phyloP scores from a whole-genome alignment of 2,113 vertebrate genomes.

The Chloropsis cyanopogon region DNA sequence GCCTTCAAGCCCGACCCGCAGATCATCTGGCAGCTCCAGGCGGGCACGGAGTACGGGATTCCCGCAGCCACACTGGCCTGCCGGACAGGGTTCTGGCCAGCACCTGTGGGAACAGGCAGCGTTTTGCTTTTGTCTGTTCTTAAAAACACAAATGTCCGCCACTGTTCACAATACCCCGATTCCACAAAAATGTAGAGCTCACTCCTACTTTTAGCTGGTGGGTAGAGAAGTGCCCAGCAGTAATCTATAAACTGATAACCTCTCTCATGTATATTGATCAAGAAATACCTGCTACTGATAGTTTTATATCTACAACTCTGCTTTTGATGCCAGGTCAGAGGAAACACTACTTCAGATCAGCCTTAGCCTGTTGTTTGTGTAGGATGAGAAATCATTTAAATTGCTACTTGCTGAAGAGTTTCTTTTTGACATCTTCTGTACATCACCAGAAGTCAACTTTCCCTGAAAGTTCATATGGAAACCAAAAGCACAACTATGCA shows the following conservation, averaged over 20 bases:
- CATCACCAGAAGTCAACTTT: neutral
- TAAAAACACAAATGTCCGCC: accelerated
- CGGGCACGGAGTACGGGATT: constrained; percentile 85
- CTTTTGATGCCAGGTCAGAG: neutral
- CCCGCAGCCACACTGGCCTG: constrained; percentile 87
- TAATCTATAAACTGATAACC: neutral
- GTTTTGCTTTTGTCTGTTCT: neutral
- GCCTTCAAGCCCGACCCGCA: constrained; percentile 95
- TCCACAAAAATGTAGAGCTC: neutral
- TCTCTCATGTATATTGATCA: neutral
- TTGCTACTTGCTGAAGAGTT: neutral
- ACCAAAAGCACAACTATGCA: neutral
- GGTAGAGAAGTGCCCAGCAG: neutral
- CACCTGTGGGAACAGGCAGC: constrained; percentile 71
- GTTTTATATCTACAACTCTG: neutral
- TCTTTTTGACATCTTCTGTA: neutral
- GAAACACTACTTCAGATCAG: neutral
- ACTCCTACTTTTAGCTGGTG: neutral
- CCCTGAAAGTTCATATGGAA: neutral
- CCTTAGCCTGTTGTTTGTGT: neutral
- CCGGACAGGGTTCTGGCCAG: constrained; percentile 90
- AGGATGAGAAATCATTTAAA: neutral
- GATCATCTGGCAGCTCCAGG: constrained; percentile 98
- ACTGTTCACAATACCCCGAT: neutral
- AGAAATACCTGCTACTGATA: neutral